A percentile compares a stretch with the other conserved stretches of the same genome.
Evolutionary conservation across 2,797 vertebrate genomes (phyloP).

Genomic region (Sebastes hubbsi): DNA sequence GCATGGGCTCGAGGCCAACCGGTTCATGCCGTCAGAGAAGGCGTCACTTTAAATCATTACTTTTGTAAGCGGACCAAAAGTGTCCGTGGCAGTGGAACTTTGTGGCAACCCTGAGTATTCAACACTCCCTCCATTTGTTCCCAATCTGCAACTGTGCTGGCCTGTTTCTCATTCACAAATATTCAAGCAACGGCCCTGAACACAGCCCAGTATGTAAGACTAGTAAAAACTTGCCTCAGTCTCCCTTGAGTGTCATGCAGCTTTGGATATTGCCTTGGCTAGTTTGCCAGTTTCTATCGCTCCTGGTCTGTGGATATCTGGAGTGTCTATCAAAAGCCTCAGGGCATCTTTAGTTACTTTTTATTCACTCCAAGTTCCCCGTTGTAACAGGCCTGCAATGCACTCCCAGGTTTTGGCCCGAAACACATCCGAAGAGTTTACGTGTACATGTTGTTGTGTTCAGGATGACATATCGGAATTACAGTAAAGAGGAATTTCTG

Average conservation of each 20-base stretch:
- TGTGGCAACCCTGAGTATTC: background rate
- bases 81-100: background rate
- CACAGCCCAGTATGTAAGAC: conserved; percentile 45
- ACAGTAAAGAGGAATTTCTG: background rate
- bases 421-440: background rate
- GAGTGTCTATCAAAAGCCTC: conserved; percentile 27
- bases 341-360: conserved; percentile 29
- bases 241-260: conserved; percentile 1
- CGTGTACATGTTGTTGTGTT: conserved; percentile 3
- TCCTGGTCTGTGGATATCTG: conserved; percentile 50
- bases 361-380: background rate
- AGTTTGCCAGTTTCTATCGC: conserved; percentile 32
- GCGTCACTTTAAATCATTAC: conserved; percentile 25
- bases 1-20: conserved; percentile 5
- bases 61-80: conserved; percentile 1
- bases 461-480: background rate
- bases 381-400: conserved; percentile 30
- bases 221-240: conserved; percentile 61
- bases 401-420: background rate
- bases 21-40: conserved; percentile 25
- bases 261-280: conserved; percentile 39
- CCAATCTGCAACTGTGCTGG: background rate
- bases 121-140: background rate
- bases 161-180: conserved; percentile 31
- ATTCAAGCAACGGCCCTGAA: conserved; percentile 25